Conservation (phyloP, 2,797 vertebrate genomes). For the Tangara arthus region DNA sequence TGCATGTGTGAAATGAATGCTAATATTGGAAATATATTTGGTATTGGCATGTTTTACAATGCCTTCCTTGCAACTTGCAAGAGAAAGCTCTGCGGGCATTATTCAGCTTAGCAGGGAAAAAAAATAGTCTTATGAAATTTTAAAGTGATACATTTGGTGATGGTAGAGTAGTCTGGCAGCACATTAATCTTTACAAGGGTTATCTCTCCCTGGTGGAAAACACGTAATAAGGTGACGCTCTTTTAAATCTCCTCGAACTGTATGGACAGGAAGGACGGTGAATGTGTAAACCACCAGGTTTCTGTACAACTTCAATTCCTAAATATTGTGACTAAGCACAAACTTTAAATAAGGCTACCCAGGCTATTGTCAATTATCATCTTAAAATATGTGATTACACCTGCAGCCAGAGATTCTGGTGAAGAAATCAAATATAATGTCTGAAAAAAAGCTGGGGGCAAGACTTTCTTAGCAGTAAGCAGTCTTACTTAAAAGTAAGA, state of each 20-base stretch:
- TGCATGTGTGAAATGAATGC: not conserved
- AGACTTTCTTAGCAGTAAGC: not conserved
- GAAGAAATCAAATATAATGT: not conserved
- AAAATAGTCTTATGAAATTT: slow-evolving; percentile 27
- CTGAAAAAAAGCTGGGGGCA: not conserved
- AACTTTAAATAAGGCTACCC: not conserved
- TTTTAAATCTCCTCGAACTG: not conserved
- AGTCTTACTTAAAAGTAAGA: not conserved
- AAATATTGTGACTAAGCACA: not conserved
- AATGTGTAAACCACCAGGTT: not conserved
- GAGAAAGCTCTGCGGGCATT: not conserved
- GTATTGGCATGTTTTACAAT: not conserved
- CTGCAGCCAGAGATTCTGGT: not conserved
- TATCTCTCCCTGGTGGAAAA: slow-evolving; percentile 34
- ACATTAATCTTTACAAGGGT: slow-evolving; percentile 41
- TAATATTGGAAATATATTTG: not conserved
- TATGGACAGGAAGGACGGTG: not conserved
- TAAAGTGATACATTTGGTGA: not conserved
- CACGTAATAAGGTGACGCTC: not conserved
- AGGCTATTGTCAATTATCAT: not conserved
- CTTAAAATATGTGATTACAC: not conserved
- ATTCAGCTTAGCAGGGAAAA: not conserved
- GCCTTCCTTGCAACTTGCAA: not conserved
- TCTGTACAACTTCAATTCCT: not conserved
- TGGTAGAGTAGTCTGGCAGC: not conserved